Base-by-base conservation (phyloP, 2,113 vertebrate species). In the Xenopus laevis region DNA sequence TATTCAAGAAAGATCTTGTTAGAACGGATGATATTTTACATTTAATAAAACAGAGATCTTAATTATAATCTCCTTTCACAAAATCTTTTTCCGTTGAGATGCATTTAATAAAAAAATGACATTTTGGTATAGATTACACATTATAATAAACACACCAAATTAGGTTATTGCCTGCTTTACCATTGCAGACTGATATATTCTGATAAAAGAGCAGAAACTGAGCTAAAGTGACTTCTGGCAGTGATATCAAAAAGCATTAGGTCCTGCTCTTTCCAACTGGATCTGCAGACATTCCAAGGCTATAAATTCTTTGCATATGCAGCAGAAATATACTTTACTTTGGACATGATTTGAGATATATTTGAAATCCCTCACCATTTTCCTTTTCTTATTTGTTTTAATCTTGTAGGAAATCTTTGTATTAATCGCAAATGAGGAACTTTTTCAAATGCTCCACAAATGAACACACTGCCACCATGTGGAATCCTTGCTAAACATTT, bases 381-480 rank as follows among this genome's bases (percentile, higher is more conserved):
- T 78, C 74, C 74, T 68, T 81, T 80, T 83, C 46, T 27, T 79
- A 52, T 71, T 74, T 82, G 73, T 78, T 85, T 86, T 87, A 78
- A 72, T 80, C 83, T 82, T 82, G 74, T 78, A 76, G 71, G 81
- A 78, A 76, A 77, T 71, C 81, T 47, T 53, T 80, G 68, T 81
- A 84, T 85, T 77, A 6, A 83, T 78, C 16, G 81, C 72, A 68
- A 47, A 71, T 13, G 13, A 45, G 9, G 12, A 20, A 72, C 71
- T 30, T 55, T 55, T 64, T 64, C 63, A 74, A 76, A 81, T 65
- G 71, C 79, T 57, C 33, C 0, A 52, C 23, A 13, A 75, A 82
- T 83, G 79, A 68, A 79, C 85, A 79, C n/a, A 89, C 69, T 85
- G 89, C 90, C 90, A 92, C 85, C 91, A 91, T 87, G 73, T 75